Evolutionary conservation across 2,888 invertebrate genomes (phyloP), one percentile per base, ranked within the genome.

Genomic region (Eristalinus sepulchralis): DNA sequence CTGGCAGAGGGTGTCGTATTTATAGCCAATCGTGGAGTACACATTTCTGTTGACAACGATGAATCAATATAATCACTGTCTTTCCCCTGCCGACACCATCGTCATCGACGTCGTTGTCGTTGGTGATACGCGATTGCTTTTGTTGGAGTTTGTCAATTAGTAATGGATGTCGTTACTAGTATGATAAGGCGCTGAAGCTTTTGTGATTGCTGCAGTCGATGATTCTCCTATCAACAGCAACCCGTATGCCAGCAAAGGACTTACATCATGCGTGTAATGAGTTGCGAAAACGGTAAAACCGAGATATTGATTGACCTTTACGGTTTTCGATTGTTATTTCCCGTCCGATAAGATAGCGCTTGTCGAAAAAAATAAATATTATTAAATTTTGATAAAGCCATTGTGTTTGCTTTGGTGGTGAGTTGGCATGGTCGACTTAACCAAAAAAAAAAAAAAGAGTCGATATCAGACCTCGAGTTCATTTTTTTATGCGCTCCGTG

Each of bases 221-320:
- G 8, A 20, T 60, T 20, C 20, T 31, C 36, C 47, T 59, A 60
- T 66, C 47, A 13, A 36, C 27, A 5, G 27, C 27, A 5, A 13
- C 10, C 9, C 3, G 57, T 10, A 57, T 13, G 20, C 13, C 33
- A 20, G 24, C 33, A n/a, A 36, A 22, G 36, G 59, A 33, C 68
- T 73, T 76, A 76, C 76, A 82, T 71, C 82, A 82, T 59, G 67
- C 34, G 70, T 76, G 76, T 70, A 78, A 79, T 78, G 70, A 83
- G 36, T 86, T 86, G 78, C 83, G 47, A 86, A 79, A 78, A 75
- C 75, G 70, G 78, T 78, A 73, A 86, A 77, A 83, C 70, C 86
- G 39, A 75, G 59, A 73, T 86, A 83, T 71, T 55, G 57, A 70
- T 68, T 75, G 83, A 83, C 86, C 86, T 86, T 83, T 60, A 68